Evolutionary conservation across 2,797 vertebrate species (phyloP).

Genomic region (Moxostoma hubbsi): DNA sequence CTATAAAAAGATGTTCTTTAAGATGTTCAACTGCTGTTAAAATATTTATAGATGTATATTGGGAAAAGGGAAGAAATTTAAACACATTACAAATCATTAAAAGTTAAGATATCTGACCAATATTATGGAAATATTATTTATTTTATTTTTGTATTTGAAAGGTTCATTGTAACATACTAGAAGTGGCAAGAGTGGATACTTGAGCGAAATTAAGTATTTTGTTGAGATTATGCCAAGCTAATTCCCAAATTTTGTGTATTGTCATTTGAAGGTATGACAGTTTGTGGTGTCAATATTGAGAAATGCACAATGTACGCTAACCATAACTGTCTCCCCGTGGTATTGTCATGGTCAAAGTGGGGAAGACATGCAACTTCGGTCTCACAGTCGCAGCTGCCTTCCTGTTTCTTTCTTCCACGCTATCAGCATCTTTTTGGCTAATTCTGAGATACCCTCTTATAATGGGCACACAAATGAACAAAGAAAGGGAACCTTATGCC

Average conservation of each 20-base stretch:
- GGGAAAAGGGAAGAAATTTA: slow-evolving; percentile 76
- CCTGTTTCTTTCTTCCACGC: not conserved
- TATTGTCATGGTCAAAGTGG: slow-evolving; percentile 10
- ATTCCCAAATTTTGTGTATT: slow-evolving; percentile 23
- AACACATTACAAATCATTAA: slow-evolving; percentile 45
- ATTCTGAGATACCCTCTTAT: not conserved
- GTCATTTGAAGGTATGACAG: slow-evolving; percentile 8
- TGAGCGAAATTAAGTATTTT: slow-evolving; percentile 21
- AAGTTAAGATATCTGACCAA: slow-evolving; percentile 53
- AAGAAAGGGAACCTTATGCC: slow-evolving; percentile 42
- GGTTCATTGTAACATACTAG: slow-evolving; percentile 47
- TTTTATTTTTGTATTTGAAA: slow-evolving; percentile 76
- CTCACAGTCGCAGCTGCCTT: slow-evolving; percentile 32
- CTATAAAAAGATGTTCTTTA: slow-evolving; percentile 22
- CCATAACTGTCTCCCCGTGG: not conserved
- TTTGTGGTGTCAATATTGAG: not conserved
- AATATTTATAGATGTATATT: slow-evolving; percentile 70
- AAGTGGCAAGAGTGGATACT: slow-evolving; percentile 7
- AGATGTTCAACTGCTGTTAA: slow-evolving; percentile 57
- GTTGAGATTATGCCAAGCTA: slow-evolving; percentile 27
- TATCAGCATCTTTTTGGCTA: not conserved
- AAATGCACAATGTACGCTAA: not conserved
- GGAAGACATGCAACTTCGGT: slow-evolving; percentile 10
- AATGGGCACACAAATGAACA: slow-evolving; percentile 8
- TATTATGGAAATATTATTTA: slow-evolving; percentile 74